Conservation (phyloP, 2,797 vertebrate genomes). For the Etheostoma nigrum region DNA sequence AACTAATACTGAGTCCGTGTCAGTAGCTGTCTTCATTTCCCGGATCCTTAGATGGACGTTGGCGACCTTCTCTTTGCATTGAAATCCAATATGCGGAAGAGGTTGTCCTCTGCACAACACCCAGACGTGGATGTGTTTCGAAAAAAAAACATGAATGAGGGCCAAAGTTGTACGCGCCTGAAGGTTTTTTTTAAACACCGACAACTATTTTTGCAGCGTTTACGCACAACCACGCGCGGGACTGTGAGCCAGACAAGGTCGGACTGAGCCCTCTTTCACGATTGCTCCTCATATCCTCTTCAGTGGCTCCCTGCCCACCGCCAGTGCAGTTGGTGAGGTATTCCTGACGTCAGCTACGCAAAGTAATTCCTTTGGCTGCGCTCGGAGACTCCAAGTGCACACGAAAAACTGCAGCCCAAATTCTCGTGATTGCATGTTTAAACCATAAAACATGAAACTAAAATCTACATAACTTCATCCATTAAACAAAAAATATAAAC, state of each 20-base stretch:
- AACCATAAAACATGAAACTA: neutral
- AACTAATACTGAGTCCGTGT: slow-evolving; percentile 40
- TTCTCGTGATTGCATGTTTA: neutral
- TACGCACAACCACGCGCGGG: slow-evolving; percentile 61
- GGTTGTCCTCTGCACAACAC: slow-evolving; percentile 67
- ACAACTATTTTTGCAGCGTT: slow-evolving; percentile 62
- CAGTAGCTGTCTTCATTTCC: slow-evolving; percentile 65
- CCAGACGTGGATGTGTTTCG: slow-evolving; percentile 53
- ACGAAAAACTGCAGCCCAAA: slow-evolving; percentile 29
- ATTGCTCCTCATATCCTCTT: slow-evolving; percentile 62
- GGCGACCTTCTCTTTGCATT: slow-evolving; percentile 73
- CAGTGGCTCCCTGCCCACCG: slow-evolving; percentile 65
- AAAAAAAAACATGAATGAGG: slow-evolving; percentile 61
- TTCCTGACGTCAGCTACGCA: slow-evolving; percentile 75
- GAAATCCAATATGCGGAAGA: slow-evolving; percentile 84
- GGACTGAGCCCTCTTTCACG: slow-evolving; percentile 71
- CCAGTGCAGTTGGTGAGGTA: slow-evolving; percentile 64
- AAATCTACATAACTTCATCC: neutral
- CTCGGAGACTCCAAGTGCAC: slow-evolving; percentile 55
- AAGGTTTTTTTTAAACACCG: slow-evolving; percentile 29
- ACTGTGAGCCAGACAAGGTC: slow-evolving; percentile 75
- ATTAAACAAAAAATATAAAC: neutral
- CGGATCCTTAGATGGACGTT: slow-evolving; percentile 64
- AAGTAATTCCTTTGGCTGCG: slow-evolving; percentile 67
- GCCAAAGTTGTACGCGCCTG: slow-evolving; percentile 58